Base-by-base conservation (phyloP, 2,888 invertebrate genomes). In the Dasypolia templi region DNA sequence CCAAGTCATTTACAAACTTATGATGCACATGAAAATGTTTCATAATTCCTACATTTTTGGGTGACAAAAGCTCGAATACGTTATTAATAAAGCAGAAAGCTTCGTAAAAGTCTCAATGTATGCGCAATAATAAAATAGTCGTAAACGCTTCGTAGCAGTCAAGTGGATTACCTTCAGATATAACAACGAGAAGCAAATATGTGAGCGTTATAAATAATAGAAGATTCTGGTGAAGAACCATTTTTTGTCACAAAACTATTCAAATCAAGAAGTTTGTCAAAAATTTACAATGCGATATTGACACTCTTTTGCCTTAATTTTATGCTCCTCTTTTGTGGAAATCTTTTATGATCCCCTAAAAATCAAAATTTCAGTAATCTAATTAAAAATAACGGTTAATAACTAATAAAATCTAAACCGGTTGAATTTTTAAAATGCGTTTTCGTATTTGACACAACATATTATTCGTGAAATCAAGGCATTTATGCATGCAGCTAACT, bases 51-150 rank as follows among this genome's bases (percentile, higher is more conserved):
- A 9, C 9, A 3, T 53, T 58, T 5, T 39, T 42, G 63, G 22
- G 3, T 22, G 75, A 64, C 64, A 77, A 74, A 80, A 77, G 65
- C 66, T 76, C 44, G 14, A 78, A 77, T 46, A 68, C 32, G 39
- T 84, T 86, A 83, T 75, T 77, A 84, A 88, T 87, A 72, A 51
- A 87, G 66, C 77, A 79, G 81, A 84, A 87, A 89, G 82, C 78
- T 81, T 76, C 77, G 82, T 86, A 85, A 87, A 87, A 86, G 63
- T 79, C 69, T 68, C 75, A 84, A 84, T 85, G 84, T 88, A 90
- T 87, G 86, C 75, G 75, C 79, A 69, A 80, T 75, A 84, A 81
- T 86, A 89, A 87, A 87, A 86, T 42, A 56, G 68, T 76, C 84
- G 67, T 87, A 88, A 87, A 87, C 87, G 81, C 82, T 87, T 84